A percentile compares a stretch with the other conserved stretches of the same genome.
These are phyloP conservation scores for Metaphire vulgaris DNA, from an alignment of 1,140 invertebrate species.

Conservation along the genomic window DNA sequence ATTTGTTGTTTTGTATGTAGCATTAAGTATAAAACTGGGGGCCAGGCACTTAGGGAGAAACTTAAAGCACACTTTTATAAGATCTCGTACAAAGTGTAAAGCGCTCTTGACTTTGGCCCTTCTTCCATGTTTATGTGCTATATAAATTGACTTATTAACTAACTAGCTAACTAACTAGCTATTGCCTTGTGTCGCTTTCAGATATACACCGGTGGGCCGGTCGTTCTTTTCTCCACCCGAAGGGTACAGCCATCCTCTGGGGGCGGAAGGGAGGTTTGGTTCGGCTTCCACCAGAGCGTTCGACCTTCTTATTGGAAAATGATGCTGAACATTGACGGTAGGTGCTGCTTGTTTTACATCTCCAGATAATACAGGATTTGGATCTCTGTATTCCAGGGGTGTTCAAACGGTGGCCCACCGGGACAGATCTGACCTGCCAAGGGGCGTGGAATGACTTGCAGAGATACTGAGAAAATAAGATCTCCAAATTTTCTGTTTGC, in stretches of 20 bases:
- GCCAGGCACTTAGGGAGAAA: too few relatives aligned
- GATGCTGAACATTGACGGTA: conserved; percentile 99
- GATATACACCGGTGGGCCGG: conserved; percentile 95
- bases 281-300: conserved; percentile 99
- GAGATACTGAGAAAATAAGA: not conserved
- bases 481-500: not conserved
- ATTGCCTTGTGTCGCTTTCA: too few relatives aligned
- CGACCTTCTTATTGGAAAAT: conserved; percentile 99
- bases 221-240: conserved; percentile 98
- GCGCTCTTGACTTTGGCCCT: too few relatives aligned
- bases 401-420: not conserved
- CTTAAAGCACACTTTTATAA: too few relatives aligned
- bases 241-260: conserved; percentile 93
- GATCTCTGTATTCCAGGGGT: not conserved
- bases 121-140: too few relatives aligned
- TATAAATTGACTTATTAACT: too few relatives aligned
- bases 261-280: conserved; percentile 99
- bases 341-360: not conserved
- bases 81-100: too few relatives aligned
- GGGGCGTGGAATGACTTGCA: not conserved
- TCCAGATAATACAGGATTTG: not conserved
- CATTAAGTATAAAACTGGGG: too few relatives aligned
- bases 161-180: too few relatives aligned
- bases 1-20: too few relatives aligned
- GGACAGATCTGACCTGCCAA: not conserved